Conservation (phyloP, 2,888 invertebrate genomes). For the Trichopria drosophilae region DNA sequence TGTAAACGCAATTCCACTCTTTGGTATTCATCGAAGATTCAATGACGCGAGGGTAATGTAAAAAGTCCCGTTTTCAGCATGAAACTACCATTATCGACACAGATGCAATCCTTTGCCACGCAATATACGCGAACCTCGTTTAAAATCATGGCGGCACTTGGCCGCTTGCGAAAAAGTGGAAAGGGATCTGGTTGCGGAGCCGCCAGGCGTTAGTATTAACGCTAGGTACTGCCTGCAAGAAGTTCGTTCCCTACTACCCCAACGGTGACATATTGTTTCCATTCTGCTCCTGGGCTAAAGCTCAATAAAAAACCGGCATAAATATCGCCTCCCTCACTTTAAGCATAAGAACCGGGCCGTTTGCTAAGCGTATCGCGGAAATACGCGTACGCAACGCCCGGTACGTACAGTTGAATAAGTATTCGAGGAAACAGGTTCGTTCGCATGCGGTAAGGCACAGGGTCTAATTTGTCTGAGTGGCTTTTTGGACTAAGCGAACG, state of each 20-base stretch:
- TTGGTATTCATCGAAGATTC: no score
- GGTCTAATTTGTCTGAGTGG: conserved; percentile 58
- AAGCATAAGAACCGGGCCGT: conserved; percentile 44
- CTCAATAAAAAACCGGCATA: conserved; percentile 56
- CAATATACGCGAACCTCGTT: no score
- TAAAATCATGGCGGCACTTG: conserved; percentile 46
- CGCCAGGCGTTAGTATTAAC: no score
- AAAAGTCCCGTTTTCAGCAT: no score
- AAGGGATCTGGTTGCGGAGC: conserved; percentile 24
- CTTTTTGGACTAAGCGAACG: conserved; percentile 47
- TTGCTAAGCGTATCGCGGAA: conserved; percentile 35
- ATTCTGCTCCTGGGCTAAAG: conserved; percentile 51
- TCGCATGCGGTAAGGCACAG: conserved; percentile 23
- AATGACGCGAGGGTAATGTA: no score
- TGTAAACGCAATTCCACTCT: no score
- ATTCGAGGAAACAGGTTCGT: conserved; percentile 28
- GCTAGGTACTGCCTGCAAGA: conserved; percentile 51
- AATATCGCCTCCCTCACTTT: conserved; percentile 48
- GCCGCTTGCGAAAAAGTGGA: conserved; percentile 34
- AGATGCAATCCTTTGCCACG: no score
- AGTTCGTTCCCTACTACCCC: conserved; percentile 35
- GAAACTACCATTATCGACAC: no score
- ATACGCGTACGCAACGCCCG: conserved; percentile 25
- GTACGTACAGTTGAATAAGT: conserved; percentile 7
- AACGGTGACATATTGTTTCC: conserved; percentile 57